Evolutionary conservation across 2,888 invertebrate species (phyloP).

Genomic region (Cenopis cana): DNA sequence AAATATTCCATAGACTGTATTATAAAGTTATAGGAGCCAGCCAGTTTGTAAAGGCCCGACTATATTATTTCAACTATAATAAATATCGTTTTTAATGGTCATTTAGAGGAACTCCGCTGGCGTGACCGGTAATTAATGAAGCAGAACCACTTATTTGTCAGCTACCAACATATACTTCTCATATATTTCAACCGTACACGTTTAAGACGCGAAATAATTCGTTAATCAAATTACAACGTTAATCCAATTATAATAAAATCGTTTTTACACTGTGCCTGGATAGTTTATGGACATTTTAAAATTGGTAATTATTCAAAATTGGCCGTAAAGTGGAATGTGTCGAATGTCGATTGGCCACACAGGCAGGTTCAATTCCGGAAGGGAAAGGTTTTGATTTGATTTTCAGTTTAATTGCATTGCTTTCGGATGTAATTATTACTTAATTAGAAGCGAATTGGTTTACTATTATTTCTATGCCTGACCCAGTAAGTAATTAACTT

Average conservation of each 20-base stretch:
- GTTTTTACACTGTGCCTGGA: not conserved
- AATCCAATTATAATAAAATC: not conserved
- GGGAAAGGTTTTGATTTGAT: slow-evolving; percentile 1
- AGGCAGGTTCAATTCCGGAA: slow-evolving; percentile 8
- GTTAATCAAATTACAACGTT: not conserved
- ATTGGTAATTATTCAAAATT: slow-evolving; percentile 38
- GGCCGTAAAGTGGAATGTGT: slow-evolving; percentile 21
- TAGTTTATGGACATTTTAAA: slow-evolving; percentile 20
- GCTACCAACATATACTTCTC: slow-evolving; percentile 19
- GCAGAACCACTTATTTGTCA: slow-evolving; percentile 22
- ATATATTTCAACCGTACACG: slow-evolving; percentile 24
- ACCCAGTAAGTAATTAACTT: too few species aligned
- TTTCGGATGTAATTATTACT: slow-evolving; percentile 17
- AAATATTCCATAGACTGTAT: not conserved
- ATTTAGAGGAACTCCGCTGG: slow-evolving; percentile 12
- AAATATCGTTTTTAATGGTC: slow-evolving; percentile 38
- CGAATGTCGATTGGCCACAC: slow-evolving; percentile 27
- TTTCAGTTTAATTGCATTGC: slow-evolving; percentile 6
- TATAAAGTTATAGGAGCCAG: slow-evolving; percentile 3
- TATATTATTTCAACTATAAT: slow-evolving; percentile 18
- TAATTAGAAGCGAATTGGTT: not conserved
- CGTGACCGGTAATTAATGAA: slow-evolving; percentile 30
- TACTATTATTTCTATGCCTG: not conserved
- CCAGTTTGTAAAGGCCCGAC: not conserved
- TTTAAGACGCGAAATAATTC: not conserved